phyloP scores from a whole-genome alignment of 2,113 vertebrate genomes.

The Sapayoa aenigma region DNA sequence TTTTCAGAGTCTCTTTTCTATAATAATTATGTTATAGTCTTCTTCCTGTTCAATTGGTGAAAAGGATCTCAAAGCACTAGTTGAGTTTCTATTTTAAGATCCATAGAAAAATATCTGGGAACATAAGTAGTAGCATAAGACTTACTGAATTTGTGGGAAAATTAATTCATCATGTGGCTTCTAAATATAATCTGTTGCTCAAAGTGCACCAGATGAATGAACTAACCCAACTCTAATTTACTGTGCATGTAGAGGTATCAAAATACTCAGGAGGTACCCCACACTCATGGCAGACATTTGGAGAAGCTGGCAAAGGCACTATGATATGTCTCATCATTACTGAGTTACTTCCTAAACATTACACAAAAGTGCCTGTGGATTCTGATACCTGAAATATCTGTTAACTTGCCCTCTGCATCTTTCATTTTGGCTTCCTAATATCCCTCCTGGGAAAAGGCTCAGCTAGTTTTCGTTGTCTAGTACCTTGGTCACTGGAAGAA shows the following conservation, averaged over 20 bases:
- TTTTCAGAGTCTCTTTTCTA: not conserved
- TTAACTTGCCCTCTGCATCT: not conserved
- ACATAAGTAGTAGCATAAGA: not conserved
- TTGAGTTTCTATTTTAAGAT: not conserved
- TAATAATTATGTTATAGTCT: not conserved
- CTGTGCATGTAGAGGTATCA: not conserved
- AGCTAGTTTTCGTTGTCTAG: not conserved
- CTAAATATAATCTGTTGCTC: not conserved
- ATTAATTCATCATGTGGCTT: not conserved
- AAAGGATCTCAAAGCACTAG: not conserved
- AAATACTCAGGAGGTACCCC: not conserved
- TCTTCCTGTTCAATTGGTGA: not conserved
- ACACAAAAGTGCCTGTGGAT: not conserved
- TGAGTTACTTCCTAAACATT: not conserved
- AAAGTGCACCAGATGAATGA: rapidly evolving
- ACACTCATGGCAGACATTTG: not conserved
- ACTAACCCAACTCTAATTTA: not conserved
- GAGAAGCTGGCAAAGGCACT: not conserved
- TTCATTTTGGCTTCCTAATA: not conserved
- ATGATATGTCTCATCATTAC: not conserved
- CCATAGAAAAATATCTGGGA: not conserved
- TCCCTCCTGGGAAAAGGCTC: not conserved
- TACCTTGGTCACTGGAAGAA: not conserved
- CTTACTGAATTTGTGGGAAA: not conserved
- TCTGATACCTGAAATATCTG: not conserved